A percentile compares a stretch with the other conserved stretches of the same genome.
These are phyloP conservation scores for Rhagonycha lutea DNA, from an alignment of 2,888 invertebrate species.

Conservation along the genomic window DNA sequence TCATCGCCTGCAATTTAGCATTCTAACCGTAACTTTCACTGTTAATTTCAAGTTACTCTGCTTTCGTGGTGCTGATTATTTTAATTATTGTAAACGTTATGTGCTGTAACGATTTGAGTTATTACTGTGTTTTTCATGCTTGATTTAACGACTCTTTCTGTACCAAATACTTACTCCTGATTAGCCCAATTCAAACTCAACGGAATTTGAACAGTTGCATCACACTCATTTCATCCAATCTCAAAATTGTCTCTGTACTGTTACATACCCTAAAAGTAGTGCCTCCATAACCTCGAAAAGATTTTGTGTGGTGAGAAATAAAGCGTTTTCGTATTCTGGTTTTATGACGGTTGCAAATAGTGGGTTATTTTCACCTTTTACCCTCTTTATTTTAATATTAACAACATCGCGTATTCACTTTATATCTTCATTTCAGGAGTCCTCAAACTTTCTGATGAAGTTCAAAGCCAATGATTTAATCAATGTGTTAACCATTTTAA, in stretches of 20 bases:
- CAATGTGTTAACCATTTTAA: too few relatives aligned
- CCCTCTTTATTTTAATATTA: not conserved
- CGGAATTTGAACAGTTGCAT: not conserved
- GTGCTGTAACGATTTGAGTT: not conserved
- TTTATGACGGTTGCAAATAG: not conserved
- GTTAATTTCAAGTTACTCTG: not conserved
- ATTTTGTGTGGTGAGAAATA: not conserved
- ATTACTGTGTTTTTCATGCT: not conserved
- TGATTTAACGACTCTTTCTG: not conserved
- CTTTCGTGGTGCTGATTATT: not conserved
- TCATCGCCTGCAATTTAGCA: not conserved
- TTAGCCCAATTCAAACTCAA: not conserved
- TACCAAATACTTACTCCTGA: not conserved
- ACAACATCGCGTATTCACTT: not conserved
- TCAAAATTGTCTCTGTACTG: too few relatives aligned
- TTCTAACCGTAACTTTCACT: not conserved
- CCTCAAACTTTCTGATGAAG: too few relatives aligned
- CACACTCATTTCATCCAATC: too few relatives aligned
- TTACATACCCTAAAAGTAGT: not conserved
- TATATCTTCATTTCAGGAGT: not conserved
- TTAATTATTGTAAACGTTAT: not conserved
- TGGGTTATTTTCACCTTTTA: not conserved
- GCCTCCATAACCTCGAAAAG: not conserved
- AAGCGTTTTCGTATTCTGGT: not conserved
- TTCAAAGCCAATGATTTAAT: too few relatives aligned